phyloP scores from a whole-genome alignment of 2,797 vertebrate genomes.

The Chaetodon trifasciatus region DNA sequence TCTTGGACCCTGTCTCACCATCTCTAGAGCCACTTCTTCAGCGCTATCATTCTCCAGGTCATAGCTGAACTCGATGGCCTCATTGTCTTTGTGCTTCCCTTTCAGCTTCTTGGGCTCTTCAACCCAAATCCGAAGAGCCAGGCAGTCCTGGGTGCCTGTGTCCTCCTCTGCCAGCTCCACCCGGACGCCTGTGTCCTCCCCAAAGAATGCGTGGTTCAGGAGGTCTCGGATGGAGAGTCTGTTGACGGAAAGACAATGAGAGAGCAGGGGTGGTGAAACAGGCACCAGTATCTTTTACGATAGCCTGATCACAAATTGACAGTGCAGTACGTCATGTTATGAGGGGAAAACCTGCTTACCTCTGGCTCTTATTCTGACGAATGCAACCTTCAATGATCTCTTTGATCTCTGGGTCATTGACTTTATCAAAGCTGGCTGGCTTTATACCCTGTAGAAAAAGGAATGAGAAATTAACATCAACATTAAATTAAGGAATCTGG shows the following conservation, averaged over 20 bases:
- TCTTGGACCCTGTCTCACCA: slow-evolving; percentile 85
- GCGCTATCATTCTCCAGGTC: slow-evolving; percentile 93
- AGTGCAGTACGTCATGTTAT: slow-evolving; percentile 7
- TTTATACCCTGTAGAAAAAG: slow-evolving; percentile 91
- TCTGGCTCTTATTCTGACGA: slow-evolving; percentile 93
- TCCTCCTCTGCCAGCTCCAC: slow-evolving; percentile 96
- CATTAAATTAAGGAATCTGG: too few species aligned
- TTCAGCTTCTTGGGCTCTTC: slow-evolving; percentile 97
- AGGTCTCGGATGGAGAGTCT: slow-evolving; percentile 95
- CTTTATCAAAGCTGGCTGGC: slow-evolving; percentile 96
- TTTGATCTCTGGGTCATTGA: slow-evolving; percentile 95
- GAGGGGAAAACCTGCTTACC: slow-evolving; percentile 78
- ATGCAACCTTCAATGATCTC: slow-evolving; percentile 98
- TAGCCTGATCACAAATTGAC: background rate
- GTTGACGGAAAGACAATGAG: slow-evolving; percentile 12
- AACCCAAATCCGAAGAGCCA: slow-evolving; percentile 95
- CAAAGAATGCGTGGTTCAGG: slow-evolving; percentile 93
- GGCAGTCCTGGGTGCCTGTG: slow-evolving; percentile 85
- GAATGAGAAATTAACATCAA: background rate
- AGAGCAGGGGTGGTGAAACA: slow-evolving; percentile 5
- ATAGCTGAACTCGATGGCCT: slow-evolving; percentile 98
- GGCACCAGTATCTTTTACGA: slow-evolving; percentile 7
- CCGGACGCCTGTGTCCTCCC: slow-evolving; percentile 95
- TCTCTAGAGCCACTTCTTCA: slow-evolving; percentile 95
- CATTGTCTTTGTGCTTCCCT: slow-evolving; percentile 98